Evolutionary conservation across 2,888 invertebrate genomes (phyloP).

Genomic region (Eupelmus urozonus): DNA sequence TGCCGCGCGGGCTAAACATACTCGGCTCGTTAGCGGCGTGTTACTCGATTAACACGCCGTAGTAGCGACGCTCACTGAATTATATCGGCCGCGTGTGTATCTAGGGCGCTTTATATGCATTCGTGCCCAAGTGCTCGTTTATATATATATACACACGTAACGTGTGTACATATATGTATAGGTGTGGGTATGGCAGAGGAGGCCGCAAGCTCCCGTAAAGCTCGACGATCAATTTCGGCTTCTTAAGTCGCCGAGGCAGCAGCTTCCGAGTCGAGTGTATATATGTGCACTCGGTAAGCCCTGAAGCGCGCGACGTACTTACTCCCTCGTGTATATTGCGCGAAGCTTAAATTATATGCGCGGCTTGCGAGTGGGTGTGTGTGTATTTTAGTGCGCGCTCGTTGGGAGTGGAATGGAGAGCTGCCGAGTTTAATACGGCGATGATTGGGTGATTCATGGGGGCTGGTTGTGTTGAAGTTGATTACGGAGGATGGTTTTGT

Average conservation of each 20-base stretch:
- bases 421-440: too few relatives aligned
- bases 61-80: slow-evolving; percentile 64
- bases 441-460: too few relatives aligned
- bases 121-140: background rate
- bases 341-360: background rate
- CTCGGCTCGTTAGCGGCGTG: slow-evolving; percentile 66
- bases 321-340: background rate
- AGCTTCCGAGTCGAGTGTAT: background rate
- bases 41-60: slow-evolving; percentile 67
- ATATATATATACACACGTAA: background rate
- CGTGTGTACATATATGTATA: background rate
- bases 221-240: slow-evolving; percentile 39
- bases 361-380: background rate
- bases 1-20: slow-evolving; percentile 62
- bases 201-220: slow-evolving; percentile 8
- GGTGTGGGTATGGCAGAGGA: background rate
- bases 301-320: background rate
- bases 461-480: too few relatives aligned
- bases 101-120: background rate
- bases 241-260: slow-evolving; percentile 16
- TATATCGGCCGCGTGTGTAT: slow-evolving; percentile 55
- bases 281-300: background rate
- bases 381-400: too few relatives aligned
- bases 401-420: too few relatives aligned
- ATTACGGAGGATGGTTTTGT: too few relatives aligned